These are phyloP conservation scores for Eclectus roratus DNA, from an alignment of 2,113 vertebrate species.

Conservation along the genomic window DNA sequence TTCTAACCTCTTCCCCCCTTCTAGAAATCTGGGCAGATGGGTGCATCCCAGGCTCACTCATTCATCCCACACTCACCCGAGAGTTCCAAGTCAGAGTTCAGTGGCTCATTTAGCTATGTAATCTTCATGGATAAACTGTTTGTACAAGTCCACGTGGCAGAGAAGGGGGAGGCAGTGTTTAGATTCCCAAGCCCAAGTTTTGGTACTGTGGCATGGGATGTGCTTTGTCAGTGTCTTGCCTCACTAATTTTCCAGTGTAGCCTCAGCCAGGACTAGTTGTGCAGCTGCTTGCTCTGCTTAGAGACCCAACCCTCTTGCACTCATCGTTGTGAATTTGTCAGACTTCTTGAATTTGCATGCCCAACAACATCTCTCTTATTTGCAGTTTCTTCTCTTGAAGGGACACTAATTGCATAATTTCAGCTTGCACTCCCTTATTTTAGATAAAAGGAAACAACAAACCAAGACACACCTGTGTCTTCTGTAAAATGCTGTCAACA, in stretches of 20 bases:
- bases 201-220: neutral
- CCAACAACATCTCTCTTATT: neutral
- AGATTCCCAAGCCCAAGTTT: neutral
- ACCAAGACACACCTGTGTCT: neutral
- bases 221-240: neutral
- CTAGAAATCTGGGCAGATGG: accelerated
- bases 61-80: accelerated
- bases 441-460: neutral
- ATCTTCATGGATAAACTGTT: neutral
- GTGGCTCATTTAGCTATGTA: neutral
- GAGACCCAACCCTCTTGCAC: neutral
- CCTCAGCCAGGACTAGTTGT: neutral
- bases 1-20: neutral
- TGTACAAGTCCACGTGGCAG: neutral
- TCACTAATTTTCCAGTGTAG: neutral
- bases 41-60: neutral
- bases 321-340: neutral
- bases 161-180: neutral
- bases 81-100: neutral
- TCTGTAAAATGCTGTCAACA: neutral
- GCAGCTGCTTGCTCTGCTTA: neutral
- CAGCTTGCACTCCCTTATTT: neutral
- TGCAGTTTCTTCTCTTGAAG: neutral
- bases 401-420: neutral
- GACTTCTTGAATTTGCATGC: neutral